These are phyloP conservation scores for Lepidocyrtinus sp. DNA, from an alignment of 2,888 invertebrate genomes.

Conservation along the genomic window DNA sequence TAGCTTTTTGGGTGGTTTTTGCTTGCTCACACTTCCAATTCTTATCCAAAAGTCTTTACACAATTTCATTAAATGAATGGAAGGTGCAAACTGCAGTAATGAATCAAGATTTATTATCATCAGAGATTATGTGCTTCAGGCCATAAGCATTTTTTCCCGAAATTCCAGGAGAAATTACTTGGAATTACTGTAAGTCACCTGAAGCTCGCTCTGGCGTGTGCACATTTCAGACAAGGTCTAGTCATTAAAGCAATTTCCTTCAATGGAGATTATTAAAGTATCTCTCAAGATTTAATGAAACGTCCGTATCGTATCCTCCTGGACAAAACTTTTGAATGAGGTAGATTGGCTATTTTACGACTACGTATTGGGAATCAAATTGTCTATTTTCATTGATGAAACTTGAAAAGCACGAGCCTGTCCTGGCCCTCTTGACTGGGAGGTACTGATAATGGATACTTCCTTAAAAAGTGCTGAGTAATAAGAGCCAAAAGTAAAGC, in stretches of 20 bases:
- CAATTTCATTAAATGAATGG: constrained; percentile 21
- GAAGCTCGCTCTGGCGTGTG: not conserved
- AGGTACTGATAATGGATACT: constrained; percentile 11
- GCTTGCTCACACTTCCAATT: constrained; percentile 18
- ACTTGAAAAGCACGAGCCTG: constrained; percentile 11
- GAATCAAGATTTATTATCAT: constrained; percentile 29
- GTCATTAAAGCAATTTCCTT: constrained; percentile 5
- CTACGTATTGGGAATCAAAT: not conserved
- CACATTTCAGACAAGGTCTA: not conserved
- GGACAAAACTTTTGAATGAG: no score
- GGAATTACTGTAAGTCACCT: not conserved
- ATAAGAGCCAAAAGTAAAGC: not conserved
- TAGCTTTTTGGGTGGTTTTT: constrained; percentile 18
- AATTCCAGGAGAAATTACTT: constrained; percentile 7
- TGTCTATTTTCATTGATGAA: constrained; percentile 16
- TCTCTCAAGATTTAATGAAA: constrained; percentile 3
- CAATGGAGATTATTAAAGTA: not conserved
- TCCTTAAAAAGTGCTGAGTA: constrained; percentile 18
- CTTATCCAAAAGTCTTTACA: not conserved
- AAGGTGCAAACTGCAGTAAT: constrained; percentile 19
- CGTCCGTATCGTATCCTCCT: not conserved
- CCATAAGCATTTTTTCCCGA: not conserved
- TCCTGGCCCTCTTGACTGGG: not conserved
- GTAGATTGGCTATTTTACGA: not conserved
- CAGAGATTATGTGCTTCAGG: not conserved